A percentile compares a stretch with the other conserved stretches of the same genome.
These are phyloP conservation scores for Adrianichthys oophorus DNA, from an alignment of 2,797 vertebrate species.

Conservation along the genomic window DNA sequence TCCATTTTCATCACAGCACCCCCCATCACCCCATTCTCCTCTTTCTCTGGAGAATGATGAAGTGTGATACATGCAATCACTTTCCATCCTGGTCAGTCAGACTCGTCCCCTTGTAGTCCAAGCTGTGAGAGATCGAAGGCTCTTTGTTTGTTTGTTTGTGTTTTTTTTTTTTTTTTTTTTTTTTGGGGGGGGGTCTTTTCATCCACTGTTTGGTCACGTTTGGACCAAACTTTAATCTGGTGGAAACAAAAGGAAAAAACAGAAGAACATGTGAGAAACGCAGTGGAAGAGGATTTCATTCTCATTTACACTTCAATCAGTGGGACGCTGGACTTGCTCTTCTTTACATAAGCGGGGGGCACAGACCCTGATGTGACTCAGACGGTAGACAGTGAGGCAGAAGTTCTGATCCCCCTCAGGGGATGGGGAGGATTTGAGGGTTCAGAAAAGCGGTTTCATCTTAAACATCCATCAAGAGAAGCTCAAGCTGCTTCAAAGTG, in stretches of 20 bases:
- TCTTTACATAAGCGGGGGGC: constrained; percentile 22
- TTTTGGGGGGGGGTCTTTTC: neutral
- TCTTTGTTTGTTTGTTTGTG: too few relatives aligned
- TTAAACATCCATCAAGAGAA: constrained; percentile 38
- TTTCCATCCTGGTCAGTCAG: constrained; percentile 31
- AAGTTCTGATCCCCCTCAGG: constrained; percentile 25
- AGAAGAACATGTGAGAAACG: constrained; percentile 2
- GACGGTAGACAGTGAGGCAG: constrained; percentile 39
- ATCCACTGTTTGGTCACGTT: neutral
- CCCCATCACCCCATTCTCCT: constrained; percentile 1
- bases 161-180: too few relatives aligned
- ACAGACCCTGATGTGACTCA: constrained; percentile 27
- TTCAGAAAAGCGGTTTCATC: constrained; percentile 28
- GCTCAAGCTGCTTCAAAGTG: constrained; percentile 44
- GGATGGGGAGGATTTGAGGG: constrained; percentile 38
- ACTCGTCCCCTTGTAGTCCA: constrained; percentile 15
- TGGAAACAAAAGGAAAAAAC: constrained; percentile 8
- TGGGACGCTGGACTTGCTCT: constrained; percentile 17
- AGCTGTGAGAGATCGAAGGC: neutral
- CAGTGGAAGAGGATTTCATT: neutral
- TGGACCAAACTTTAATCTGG: too few relatives aligned
- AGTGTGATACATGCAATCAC: constrained; percentile 43
- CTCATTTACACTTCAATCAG: constrained; percentile 14
- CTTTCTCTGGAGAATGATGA: constrained; percentile 17
- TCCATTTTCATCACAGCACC: constrained; percentile 54